Percentiles rank a stretch among this genome's conserved stretches.
These are phyloP conservation scores for Nesogale talazaci DNA, from an alignment of 2,113 vertebrate genomes.

Conservation along the genomic window DNA sequence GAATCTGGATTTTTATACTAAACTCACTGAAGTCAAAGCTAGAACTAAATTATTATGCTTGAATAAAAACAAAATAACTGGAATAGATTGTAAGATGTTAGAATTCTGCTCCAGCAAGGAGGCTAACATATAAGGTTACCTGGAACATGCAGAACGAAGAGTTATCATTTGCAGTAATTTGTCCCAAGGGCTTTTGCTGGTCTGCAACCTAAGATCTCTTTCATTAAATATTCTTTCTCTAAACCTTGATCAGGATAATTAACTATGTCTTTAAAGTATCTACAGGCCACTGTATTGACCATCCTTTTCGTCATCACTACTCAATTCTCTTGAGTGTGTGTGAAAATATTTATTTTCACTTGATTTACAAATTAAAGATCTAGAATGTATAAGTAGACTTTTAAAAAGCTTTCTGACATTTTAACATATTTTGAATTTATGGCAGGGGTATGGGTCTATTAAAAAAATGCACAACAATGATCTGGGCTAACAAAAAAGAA, in stretches of 20 bases:
- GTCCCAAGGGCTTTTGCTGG: neutral
- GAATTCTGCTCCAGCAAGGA: neutral
- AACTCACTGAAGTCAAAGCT: slow-evolving; percentile 35
- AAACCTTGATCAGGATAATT: too few species aligned
- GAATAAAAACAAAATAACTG: neutral
- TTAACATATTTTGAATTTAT: neutral
- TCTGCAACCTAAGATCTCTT: neutral
- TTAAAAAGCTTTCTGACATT: too few species aligned
- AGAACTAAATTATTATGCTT: slow-evolving; percentile 12
- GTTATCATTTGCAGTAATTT: neutral
- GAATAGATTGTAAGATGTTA: neutral
- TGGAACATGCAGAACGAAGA: neutral
- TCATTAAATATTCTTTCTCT: neutral
- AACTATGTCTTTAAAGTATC: too few species aligned
- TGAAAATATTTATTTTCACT: neutral
- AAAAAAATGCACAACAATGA: too few species aligned
- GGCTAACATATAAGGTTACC: neutral
- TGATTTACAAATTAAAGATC: neutral
- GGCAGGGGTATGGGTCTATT: neutral
- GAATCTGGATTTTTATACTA: slow-evolving; percentile 28
- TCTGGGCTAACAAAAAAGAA: too few species aligned
- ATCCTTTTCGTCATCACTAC: neutral
- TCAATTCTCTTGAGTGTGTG: neutral
- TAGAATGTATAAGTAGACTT: neutral
- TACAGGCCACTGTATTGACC: too few species aligned